These are phyloP conservation scores for Glandiceps talaboti DNA, from an alignment of 53 echinoderm and acorn worm species.

Conservation along the genomic window DNA sequence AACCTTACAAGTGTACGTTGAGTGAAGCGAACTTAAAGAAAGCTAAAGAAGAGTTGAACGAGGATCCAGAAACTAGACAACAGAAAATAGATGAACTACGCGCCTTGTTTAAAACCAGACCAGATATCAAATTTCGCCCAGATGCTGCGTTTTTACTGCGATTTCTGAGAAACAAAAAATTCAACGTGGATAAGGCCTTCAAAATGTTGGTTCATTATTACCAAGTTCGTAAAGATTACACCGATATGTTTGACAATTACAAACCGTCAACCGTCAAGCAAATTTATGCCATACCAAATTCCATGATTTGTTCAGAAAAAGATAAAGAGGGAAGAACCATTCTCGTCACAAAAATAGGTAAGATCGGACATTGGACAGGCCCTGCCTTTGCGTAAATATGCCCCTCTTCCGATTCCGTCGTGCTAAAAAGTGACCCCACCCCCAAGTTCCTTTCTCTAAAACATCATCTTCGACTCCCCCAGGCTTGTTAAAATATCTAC, in stretches of 20 bases:
- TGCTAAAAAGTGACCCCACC: too few species aligned
- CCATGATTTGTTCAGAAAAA: constrained; percentile 39
- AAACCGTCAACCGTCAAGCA: constrained; percentile 54
- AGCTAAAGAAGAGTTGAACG: constrained; percentile 73
- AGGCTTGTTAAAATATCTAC: too few species aligned
- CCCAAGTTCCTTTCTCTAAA: too few species aligned
- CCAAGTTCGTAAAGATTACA: constrained; percentile 66
- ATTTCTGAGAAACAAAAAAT: constrained; percentile 86
- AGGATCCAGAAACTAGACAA: constrained; percentile 41
- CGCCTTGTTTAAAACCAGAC: constrained; percentile 45
- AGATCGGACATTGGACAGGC: constrained; percentile 6
- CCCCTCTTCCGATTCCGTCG: too few species aligned
- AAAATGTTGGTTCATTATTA: constrained; percentile 80
- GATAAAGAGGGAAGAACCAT: constrained; percentile 72
- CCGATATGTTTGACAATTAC: constrained; percentile 78
- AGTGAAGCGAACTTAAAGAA: constrained; percentile 33
- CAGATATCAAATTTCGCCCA: constrained; percentile 59
- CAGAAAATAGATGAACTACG: constrained; percentile 42
- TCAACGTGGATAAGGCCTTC: constrained; percentile 78
- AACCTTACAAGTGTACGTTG: constrained; percentile 5
- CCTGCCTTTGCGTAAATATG: too few species aligned
- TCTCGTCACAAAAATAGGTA: constrained; percentile 71
- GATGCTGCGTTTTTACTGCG: constrained; percentile 70
- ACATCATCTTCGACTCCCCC: too few species aligned
- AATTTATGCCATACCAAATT: constrained; percentile 64